Conservation (phyloP, 2,888 invertebrate genomes). For the Caenorhabditis doughertyi region DNA sequence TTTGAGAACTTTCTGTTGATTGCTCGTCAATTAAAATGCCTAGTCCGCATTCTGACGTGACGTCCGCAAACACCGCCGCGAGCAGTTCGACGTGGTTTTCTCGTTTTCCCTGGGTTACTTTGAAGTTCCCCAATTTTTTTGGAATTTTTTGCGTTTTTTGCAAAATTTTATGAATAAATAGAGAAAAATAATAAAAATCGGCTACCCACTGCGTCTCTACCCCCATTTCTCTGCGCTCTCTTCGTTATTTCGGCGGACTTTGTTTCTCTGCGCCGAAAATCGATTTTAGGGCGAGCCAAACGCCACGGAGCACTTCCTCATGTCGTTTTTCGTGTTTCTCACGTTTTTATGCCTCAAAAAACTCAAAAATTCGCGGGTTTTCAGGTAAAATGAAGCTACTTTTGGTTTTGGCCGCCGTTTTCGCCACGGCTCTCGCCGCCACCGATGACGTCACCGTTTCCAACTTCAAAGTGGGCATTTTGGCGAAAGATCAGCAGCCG, state of each 20-base stretch:
- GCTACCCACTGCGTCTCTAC: slow-evolving; percentile 4
- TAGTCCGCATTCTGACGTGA: slow-evolving; percentile 26
- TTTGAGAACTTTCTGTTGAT: not conserved
- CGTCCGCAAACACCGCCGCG: slow-evolving; percentile 19
- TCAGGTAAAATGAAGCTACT: slow-evolving; percentile 44
- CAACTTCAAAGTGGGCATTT: slow-evolving; percentile 85
- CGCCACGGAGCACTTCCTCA: slow-evolving; percentile 6
- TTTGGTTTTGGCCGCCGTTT: not conserved
- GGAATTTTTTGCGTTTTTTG: not conserved
- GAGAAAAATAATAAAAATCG: no score
- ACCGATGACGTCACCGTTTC: slow-evolving; percentile 86
- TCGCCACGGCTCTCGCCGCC: not conserved
- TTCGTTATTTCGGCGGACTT: slow-evolving; percentile 6
- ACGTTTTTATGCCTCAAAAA: not conserved
- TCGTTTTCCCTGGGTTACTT: not conserved
- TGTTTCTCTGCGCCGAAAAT: slow-evolving; percentile 13
- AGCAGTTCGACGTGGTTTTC: slow-evolving; percentile 53
- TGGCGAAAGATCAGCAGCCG: slow-evolving; percentile 83
- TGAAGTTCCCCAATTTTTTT: not conserved
- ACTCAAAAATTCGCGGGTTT: not conserved
- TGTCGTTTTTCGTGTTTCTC: not conserved
- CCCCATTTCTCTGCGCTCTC: slow-evolving; percentile 15
- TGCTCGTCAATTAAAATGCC: slow-evolving; percentile 14
- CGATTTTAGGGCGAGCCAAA: not conserved
- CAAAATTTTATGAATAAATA: not conserved